These are phyloP conservation scores for Chauna torquata DNA, from an alignment of 2,113 vertebrate genomes.

Conservation along the genomic window DNA sequence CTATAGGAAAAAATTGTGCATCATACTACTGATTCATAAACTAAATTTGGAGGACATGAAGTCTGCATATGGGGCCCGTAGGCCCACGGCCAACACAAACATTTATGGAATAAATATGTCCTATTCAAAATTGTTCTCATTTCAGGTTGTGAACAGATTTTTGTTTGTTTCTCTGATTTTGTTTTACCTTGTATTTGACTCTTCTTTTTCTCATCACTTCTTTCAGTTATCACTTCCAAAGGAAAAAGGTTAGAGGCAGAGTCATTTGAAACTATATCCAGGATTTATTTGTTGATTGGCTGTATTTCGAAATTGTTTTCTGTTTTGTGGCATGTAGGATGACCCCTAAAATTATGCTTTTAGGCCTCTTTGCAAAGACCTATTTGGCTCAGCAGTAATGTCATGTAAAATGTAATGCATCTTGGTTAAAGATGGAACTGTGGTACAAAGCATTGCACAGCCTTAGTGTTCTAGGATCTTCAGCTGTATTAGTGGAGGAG, in stretches of 20 bases:
- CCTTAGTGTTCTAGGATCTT: background rate
- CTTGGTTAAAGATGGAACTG: background rate
- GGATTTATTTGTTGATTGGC: background rate
- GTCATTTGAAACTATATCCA: background rate
- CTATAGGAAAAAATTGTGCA: constrained; percentile 61
- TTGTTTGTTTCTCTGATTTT: constrained; percentile 7
- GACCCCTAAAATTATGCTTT: background rate
- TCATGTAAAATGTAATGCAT: background rate
- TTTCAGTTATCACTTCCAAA: background rate
- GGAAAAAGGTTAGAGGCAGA: background rate
- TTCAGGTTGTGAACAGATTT: constrained; percentile 2
- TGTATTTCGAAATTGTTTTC: background rate
- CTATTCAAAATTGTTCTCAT: constrained; percentile 26
- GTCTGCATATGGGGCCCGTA: constrained; percentile 52
- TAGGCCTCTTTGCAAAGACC: background rate
- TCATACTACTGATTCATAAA: constrained; percentile 73
- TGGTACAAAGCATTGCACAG: background rate
- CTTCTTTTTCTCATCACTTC: background rate
- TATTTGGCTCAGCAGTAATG: background rate
- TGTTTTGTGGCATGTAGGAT: background rate
- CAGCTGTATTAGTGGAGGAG: accelerated
- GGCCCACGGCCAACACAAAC: constrained; percentile 47
- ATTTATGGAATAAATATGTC: constrained; percentile 41
- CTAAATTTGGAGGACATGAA: constrained; percentile 70
- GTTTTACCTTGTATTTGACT: background rate